Percentiles rank a stretch among this genome's conserved stretches.
Conservation (phyloP, 2,113 vertebrate genomes). For the Cercopithecus mona region DNA sequence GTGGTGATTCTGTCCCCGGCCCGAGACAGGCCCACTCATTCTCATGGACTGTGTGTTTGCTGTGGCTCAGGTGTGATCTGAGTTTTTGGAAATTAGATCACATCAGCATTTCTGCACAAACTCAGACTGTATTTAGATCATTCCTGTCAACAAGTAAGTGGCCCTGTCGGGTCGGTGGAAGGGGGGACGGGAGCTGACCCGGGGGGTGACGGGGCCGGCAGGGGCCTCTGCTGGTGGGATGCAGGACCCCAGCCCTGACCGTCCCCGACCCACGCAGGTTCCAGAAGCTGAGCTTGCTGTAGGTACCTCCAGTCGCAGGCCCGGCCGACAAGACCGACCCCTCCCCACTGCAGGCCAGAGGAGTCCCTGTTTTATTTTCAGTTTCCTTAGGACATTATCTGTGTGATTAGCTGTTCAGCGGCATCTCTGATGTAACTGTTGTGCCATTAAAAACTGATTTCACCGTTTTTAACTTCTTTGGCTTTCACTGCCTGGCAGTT, state of each 20-base stretch:
- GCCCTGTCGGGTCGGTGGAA: not conserved
- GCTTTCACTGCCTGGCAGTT: too few species aligned
- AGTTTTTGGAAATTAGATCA: not conserved
- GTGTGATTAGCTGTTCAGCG: not conserved
- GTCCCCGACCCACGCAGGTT: not conserved
- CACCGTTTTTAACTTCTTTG: not conserved
- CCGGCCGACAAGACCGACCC: not conserved
- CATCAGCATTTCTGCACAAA: not conserved
- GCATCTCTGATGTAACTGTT: not conserved
- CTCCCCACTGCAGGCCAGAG: too few species aligned
- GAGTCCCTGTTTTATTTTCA: not conserved
- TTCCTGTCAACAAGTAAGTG: not conserved
- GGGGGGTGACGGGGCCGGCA: too few species aligned
- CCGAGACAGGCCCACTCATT: too few species aligned
- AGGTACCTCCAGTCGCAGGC: too few species aligned
- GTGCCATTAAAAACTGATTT: not conserved
- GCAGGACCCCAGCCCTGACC: not conserved
- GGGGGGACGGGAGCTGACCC: not conserved
- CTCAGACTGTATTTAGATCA: not conserved
- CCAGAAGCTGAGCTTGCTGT: not conserved
- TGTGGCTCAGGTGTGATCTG: not conserved
- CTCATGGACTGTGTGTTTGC: not conserved
- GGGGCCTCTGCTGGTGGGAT: not conserved
- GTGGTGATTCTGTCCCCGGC: too few species aligned
- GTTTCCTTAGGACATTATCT: not conserved